A percentile compares a stretch with the other conserved stretches of the same genome.
Evolutionary conservation across 2,113 vertebrate genomes (phyloP).

Genomic region (Amphiprion percula): DNA sequence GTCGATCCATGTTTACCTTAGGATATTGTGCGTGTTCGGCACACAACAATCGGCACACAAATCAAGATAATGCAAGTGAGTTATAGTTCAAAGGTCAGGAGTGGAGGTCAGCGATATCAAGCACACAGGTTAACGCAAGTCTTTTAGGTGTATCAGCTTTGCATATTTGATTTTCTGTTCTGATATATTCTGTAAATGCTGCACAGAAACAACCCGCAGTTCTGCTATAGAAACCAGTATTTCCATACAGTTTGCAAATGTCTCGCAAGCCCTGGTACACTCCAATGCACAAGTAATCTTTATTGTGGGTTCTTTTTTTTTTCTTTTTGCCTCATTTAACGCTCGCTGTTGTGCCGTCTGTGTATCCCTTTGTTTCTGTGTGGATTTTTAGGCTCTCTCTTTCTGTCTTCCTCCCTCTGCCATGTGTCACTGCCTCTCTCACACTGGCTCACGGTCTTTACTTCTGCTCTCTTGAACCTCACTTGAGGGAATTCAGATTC

Average conservation of each 20-base stretch:
- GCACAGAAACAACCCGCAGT: constrained; percentile 27
- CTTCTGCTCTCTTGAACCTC: constrained; percentile 26
- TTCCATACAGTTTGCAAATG: constrained; percentile 38
- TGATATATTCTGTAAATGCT: constrained; percentile 24
- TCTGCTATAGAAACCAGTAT: constrained; percentile 15
- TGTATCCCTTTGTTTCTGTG: background rate
- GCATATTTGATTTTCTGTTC: background rate
- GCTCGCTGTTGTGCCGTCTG: background rate
- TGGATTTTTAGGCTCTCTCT: background rate
- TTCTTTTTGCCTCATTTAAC: background rate
- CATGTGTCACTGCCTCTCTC: constrained; percentile 11
- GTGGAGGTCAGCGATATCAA: constrained; percentile 26
- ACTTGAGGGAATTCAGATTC: constrained; percentile 51
- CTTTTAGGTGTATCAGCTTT: constrained; percentile 10
- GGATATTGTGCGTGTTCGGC: constrained; percentile 72
- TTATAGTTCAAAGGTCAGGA: constrained; percentile 54
- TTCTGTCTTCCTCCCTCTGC: constrained; percentile 12
- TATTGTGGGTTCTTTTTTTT: background rate
- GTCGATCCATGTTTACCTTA: constrained; percentile 62
- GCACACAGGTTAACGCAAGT: background rate
- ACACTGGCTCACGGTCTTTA: constrained; percentile 13
- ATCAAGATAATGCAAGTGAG: constrained; percentile 49
- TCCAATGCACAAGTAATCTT: background rate
- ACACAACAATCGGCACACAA: constrained; percentile 48
- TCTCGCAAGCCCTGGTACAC: background rate